Conservation (phyloP, 2,797 vertebrate species). For the Parauchenoglanis ngamensis region DNA sequence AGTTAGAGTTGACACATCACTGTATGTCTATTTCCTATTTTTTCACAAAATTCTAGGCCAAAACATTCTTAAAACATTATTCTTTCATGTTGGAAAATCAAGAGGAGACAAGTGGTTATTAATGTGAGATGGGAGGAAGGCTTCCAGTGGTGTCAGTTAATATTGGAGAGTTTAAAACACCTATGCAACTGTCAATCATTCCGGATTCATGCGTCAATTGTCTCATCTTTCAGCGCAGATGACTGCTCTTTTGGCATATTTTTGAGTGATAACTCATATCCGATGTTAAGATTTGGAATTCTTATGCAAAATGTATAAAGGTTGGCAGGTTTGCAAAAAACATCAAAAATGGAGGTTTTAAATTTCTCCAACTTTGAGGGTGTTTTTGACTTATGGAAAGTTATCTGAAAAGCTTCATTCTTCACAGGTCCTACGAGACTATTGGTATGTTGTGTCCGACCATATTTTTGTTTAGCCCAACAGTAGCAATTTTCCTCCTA, state of each 20-base stretch:
- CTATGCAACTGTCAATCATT: background rate
- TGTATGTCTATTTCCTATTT: background rate
- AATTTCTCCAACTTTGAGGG: background rate
- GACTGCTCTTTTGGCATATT: background rate
- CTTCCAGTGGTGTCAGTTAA: background rate
- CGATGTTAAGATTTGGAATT: background rate
- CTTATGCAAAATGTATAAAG: background rate
- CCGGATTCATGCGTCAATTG: background rate
- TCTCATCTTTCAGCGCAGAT: background rate
- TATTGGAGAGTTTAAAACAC: background rate
- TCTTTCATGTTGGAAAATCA: background rate
- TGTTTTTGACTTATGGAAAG: background rate
- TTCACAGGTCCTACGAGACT: background rate
- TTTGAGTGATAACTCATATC: background rate
- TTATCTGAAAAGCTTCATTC: background rate
- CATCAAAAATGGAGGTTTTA: background rate
- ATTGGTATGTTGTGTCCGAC: background rate
- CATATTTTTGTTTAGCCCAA: slow-evolving; percentile 4
- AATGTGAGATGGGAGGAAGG: too few species aligned
- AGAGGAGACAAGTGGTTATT: background rate
- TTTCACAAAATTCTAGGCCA: background rate
- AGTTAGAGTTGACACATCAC: background rate
- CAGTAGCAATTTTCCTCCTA: background rate
- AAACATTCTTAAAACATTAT: too few species aligned
- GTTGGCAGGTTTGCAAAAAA: background rate